phyloP scores from a whole-genome alignment of 1,140 invertebrate genomes.

The Brachystomella parvula region DNA sequence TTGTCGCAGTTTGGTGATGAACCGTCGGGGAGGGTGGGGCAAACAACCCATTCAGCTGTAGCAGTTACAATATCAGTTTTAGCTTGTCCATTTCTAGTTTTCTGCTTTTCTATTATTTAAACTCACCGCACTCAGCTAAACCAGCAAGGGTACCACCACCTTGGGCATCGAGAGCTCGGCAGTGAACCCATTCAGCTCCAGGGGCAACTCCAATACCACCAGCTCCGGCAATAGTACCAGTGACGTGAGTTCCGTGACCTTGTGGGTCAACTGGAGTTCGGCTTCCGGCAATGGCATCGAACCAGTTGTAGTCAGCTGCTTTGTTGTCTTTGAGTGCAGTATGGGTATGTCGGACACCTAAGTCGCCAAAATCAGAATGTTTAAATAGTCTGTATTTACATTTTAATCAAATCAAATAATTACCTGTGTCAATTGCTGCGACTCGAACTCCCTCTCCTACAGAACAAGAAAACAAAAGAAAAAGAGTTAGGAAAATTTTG shows the following conservation, averaged over 20 bases:
- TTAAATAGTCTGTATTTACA: too few species aligned
- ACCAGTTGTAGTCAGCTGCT: background rate
- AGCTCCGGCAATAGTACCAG: background rate
- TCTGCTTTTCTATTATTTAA: too few species aligned
- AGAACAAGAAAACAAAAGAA: too few species aligned
- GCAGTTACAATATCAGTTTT: too few species aligned
- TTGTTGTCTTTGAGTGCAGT: background rate
- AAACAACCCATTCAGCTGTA: background rate
- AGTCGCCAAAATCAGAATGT: too few species aligned
- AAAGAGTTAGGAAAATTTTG: too few species aligned
- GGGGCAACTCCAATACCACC: slow-evolving; percentile 10
- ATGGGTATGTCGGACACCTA: slow-evolving; percentile 25
- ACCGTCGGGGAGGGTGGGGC: slow-evolving; percentile 15
- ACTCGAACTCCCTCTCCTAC: slow-evolving; percentile 9
- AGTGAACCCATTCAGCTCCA: slow-evolving; percentile 11
- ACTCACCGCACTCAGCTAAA: background rate
- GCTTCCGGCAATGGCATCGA: background rate
- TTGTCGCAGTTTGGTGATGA: slow-evolving; percentile 10
- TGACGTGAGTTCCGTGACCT: slow-evolving; percentile 20
- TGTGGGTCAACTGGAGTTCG: background rate
- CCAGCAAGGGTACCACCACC: background rate
- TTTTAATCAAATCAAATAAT: too few species aligned
- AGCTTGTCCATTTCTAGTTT: too few species aligned
- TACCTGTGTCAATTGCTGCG: slow-evolving; percentile 15
- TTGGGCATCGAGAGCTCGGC: background rate